Evolutionary conservation across 2,797 vertebrate genomes (phyloP), one percentile per base, ranked within the genome.

Genomic region (Cryptoprocta ferox): DNA sequence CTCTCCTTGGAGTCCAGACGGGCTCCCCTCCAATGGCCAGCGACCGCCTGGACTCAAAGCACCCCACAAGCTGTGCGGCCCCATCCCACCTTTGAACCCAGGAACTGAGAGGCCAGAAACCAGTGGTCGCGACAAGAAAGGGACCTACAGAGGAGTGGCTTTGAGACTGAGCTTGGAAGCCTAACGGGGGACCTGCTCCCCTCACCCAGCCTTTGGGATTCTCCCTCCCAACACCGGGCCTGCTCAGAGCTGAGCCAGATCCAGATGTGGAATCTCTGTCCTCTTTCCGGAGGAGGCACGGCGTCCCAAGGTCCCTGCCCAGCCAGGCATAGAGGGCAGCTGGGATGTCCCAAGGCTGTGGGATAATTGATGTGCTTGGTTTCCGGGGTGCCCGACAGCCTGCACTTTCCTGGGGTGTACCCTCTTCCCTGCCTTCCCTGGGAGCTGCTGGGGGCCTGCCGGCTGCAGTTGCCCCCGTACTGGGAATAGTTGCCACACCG

Each of bases 71-170:
- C 95, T 88, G 19, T n/a, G 30, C 39, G 24, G 15, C 73, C 35
- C 4, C 6, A 2, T 24, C 48, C 48, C 18, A 48, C 73, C n/a
- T 79, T 68, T 95, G 93, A 94, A 92, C 37, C 65, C 75, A 66
- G 14, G 50, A 81, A 85, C 30, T 0, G 4, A 56, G 66, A 94
- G 24, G 48, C 87, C 90, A 50, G 88, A 97, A 50, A 87, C 42
- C 66, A 68, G 66, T 66, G 35, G n/a, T 89, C 95, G 87, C 68
- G 11, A 78, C n/a, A 35, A 90, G 91, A 92, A 96, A 94, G 61
- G 70, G n/a, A 78, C 66, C 50, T 32, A 16, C 39, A 71, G 70
- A 83, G 37, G 37, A 83, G 28, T 24, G 10, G 45, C 85, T 35
- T 21, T 56, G 88, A 95, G 50, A 56, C 65, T 6, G 26, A 70